phyloP scores from a whole-genome alignment of 2,797 vertebrate species.

The Platalea minor region DNA sequence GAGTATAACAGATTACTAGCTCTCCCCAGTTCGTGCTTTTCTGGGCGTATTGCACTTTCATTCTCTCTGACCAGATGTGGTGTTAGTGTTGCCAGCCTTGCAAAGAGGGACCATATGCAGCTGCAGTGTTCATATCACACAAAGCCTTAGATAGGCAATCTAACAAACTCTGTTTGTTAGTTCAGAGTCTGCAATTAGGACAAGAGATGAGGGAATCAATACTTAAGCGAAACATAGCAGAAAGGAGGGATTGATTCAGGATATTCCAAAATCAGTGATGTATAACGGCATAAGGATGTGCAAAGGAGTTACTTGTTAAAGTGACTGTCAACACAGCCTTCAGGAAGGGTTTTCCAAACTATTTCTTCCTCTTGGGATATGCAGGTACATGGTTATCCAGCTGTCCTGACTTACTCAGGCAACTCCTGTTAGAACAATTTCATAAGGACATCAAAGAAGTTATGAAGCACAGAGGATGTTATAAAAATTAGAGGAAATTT shows the following conservation, averaged over 20 bases:
- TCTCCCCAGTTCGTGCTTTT: neutral
- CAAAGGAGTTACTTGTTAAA: neutral
- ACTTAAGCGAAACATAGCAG: neutral
- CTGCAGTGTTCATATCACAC: neutral
- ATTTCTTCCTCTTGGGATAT: neutral
- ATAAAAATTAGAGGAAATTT: conserved; percentile 11
- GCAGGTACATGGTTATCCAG: neutral
- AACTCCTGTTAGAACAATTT: neutral
- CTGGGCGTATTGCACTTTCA: neutral
- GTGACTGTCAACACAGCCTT: neutral
- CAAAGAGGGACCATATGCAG: neutral
- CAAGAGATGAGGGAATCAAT: neutral
- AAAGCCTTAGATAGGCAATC: neutral
- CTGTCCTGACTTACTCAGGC: neutral
- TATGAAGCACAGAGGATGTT: neutral
- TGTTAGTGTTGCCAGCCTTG: neutral
- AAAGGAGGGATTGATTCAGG: neutral
- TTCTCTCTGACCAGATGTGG: neutral
- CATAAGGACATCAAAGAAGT: neutral
- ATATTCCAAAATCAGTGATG: fast-evolving
- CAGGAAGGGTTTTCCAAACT: neutral
- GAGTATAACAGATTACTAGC: neutral
- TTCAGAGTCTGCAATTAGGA: neutral
- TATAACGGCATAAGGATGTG: neutral
- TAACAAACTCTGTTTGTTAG: neutral